Base-by-base conservation (phyloP, 2,797 vertebrate species). In the Poeciliopsis gracilis region DNA sequence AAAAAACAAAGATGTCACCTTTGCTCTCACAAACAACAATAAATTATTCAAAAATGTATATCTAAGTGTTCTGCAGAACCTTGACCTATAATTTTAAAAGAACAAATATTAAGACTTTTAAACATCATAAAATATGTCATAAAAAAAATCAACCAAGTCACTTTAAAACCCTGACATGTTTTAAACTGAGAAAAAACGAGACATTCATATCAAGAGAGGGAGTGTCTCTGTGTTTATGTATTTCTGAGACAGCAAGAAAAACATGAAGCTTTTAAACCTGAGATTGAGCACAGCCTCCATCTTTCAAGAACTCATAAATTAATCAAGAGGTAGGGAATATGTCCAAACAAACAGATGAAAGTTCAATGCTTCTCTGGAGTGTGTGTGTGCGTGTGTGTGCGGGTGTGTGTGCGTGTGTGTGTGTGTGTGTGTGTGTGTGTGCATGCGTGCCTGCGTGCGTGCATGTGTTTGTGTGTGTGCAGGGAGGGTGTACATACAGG, bases 261-360 rank as follows among this genome's bases (percentile, higher is more conserved):
- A 89, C 86, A 88, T 82, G 78, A 85, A 76, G 86, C 82, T 91
- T 90, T 93, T 90, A 92, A 90, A 91, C 85, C 86, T 88, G 88
- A 89, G 88, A 89, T 80, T 87, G 88, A 84, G 84, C 77, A 33
- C 79, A 87, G 76, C 77, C 88, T 87, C 83, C 57, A 84, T 89
- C 90, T 94, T 91, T 90, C 87, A 87, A 92, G 88, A 89, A 91
- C 92, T 93, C 91, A 94, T 94, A 93, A 94, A 95, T 93, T 91
- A 94, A 93, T 90, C 91, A 94, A 77, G 79, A 92, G 90, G 89
- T 79, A 28, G 88, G 82, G 88, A 90, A 94, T 89, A 89, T 90
- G 90, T 92, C 86, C 91, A 94, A 95, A 92, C 90, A 94, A 89
- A 92, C 89, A 93, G 90, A 92, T 91, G 92, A 94, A 95, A 93